Evolutionary conservation across 2,113 vertebrate genomes (phyloP).

Genomic region (Grammomys surdaster): DNA sequence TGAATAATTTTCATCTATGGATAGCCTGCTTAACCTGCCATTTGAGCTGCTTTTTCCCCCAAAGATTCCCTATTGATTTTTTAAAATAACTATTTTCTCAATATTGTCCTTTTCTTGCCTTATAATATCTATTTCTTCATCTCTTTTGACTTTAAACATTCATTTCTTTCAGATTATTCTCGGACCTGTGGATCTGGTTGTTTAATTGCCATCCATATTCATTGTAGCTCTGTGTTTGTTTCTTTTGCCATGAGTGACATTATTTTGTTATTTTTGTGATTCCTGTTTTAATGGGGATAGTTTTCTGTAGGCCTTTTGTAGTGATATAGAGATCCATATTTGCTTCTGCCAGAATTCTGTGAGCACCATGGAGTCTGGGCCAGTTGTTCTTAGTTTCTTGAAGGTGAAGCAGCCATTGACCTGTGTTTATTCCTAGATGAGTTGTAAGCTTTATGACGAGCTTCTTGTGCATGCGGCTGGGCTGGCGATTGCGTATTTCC

Average conservation of each 20-base stretch:
- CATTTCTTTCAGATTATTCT: neutral
- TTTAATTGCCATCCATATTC: neutral
- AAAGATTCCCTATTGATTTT: neutral
- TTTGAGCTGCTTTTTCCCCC: neutral
- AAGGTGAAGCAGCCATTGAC: neutral
- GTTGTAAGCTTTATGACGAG: neutral
- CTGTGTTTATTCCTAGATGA: neutral
- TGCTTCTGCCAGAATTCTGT: neutral
- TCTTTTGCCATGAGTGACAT: neutral
- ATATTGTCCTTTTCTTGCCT: neutral
- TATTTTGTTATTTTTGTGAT: neutral
- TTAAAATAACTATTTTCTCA: neutral
- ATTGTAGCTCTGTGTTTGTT: neutral
- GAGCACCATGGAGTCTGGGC: neutral
- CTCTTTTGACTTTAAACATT: neutral
- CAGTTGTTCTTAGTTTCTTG: slow-evolving; percentile 44
- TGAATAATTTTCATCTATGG: slow-evolving; percentile 1
- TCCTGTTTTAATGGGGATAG: neutral
- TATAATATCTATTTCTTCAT: neutral
- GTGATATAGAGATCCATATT: neutral
- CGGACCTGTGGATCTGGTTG: neutral
- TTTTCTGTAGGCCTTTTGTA: neutral
- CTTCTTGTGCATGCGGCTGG: neutral
- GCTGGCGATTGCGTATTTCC: neutral
- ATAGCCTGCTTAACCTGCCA: slow-evolving; percentile 7